These are phyloP conservation scores for Gymnogyps californianus DNA, from an alignment of 2,113 vertebrate genomes.

Conservation along the genomic window DNA sequence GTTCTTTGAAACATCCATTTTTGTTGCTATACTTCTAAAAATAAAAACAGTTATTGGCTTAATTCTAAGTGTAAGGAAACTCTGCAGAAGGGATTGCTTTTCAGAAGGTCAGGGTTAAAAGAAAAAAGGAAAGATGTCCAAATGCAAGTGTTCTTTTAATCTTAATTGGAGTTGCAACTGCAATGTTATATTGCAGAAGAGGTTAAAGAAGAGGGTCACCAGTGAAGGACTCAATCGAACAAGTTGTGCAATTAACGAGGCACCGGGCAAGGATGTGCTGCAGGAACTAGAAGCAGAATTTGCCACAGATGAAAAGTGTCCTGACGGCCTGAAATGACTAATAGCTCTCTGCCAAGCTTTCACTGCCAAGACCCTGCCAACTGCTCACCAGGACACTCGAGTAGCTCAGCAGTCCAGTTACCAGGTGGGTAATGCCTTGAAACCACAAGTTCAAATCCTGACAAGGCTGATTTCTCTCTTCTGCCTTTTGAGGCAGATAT, in stretches of 20 bases:
- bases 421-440: not conserved
- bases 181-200: not conserved
- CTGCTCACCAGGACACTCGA: not conserved
- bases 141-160: not conserved
- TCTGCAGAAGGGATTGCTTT: not conserved
- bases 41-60: not conserved
- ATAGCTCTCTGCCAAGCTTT: not conserved
- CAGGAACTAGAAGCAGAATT: not conserved
- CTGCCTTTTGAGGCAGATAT: not conserved
- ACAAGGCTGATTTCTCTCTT: not conserved
- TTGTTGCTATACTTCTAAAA: not conserved
- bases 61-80: not conserved
- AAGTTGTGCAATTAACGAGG: not conserved
- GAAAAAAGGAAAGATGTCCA: not conserved
- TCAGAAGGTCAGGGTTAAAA: not conserved
- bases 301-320: not conserved
- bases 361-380: not conserved
- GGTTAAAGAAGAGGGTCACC: not conserved
- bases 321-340: not conserved
- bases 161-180: not conserved
- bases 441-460: not conserved
- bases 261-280: not conserved
- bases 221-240: not conserved
- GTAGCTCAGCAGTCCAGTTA: not conserved
- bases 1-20: not conserved